phyloP scores from a whole-genome alignment of 2,888 invertebrate genomes.

The Melinaea menophilus region DNA sequence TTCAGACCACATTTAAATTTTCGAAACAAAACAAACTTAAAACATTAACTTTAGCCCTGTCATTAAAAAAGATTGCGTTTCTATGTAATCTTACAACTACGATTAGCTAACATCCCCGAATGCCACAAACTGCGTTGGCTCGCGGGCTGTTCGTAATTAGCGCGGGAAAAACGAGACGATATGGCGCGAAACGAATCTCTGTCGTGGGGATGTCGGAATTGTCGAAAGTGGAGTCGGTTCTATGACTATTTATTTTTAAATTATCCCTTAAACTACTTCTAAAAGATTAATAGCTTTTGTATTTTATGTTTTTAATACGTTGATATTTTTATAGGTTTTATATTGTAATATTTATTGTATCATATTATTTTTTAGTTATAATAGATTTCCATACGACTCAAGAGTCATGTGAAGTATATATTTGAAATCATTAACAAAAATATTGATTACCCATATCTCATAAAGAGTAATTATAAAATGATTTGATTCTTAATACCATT shows the following conservation, averaged over 20 bases:
- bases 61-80: constrained; percentile 28
- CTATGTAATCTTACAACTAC: constrained; percentile 26
- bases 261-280: neutral
- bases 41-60: constrained; percentile 25
- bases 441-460: no score
- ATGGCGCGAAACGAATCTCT: constrained; percentile 61
- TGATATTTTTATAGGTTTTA: no score
- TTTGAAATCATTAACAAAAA: no score
- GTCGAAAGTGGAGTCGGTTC: constrained; percentile 8
- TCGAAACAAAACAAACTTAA: constrained; percentile 3
- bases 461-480: neutral
- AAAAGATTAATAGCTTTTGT: no score
- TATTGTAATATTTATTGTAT: no score
- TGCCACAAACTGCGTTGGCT: constrained; percentile 39
- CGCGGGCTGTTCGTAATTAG: constrained; percentile 56
- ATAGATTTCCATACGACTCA: no score
- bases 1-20: neutral
- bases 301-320: no score
- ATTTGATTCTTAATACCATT: neutral
- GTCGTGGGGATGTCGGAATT: constrained; percentile 8
- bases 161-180: constrained; percentile 59
- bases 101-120: constrained; percentile 27
- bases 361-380: no score
- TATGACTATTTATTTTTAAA: neutral
- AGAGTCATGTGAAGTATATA: no score